phyloP scores from a whole-genome alignment of 1,140 invertebrate species.

The Steinernema feltiae region DNA sequence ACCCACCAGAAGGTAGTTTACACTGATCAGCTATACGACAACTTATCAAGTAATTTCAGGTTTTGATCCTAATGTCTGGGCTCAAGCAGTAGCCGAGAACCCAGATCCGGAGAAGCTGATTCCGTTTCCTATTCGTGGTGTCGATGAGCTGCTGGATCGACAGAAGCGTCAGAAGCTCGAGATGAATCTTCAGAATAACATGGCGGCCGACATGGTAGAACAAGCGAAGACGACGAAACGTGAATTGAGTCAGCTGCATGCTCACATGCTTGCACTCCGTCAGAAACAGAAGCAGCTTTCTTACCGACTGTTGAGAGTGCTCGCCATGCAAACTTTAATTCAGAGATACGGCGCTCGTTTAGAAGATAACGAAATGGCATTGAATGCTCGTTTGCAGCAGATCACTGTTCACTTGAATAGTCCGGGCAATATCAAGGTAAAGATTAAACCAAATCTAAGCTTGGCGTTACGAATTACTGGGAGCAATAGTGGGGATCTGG shows the following conservation, averaged over 20 bases:
- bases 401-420: background rate
- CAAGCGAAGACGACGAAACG: background rate
- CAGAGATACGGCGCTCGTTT: background rate
- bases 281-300: constrained; percentile 3
- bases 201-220: background rate
- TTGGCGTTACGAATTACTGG: no score
- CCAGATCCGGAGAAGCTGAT: constrained; percentile 30
- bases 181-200: constrained; percentile 17
- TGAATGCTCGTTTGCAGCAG: background rate
- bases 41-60: constrained; percentile 22
- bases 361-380: background rate
- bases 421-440: background rate
- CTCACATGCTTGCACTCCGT: background rate
- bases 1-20: constrained; percentile 22
- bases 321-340: background rate
- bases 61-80: constrained; percentile 28
- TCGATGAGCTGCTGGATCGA: constrained; percentile 25
- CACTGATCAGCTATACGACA: background rate
- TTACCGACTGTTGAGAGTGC: background rate
- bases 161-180: constrained; percentile 30
- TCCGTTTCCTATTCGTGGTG: constrained; percentile 33
- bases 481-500: no score
- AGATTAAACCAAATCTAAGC: no score
- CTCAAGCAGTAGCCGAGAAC: constrained; percentile 29
- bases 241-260: background rate